Base-by-base conservation (phyloP, 2,888 invertebrate genomes). In the Lithophane leautieri region DNA sequence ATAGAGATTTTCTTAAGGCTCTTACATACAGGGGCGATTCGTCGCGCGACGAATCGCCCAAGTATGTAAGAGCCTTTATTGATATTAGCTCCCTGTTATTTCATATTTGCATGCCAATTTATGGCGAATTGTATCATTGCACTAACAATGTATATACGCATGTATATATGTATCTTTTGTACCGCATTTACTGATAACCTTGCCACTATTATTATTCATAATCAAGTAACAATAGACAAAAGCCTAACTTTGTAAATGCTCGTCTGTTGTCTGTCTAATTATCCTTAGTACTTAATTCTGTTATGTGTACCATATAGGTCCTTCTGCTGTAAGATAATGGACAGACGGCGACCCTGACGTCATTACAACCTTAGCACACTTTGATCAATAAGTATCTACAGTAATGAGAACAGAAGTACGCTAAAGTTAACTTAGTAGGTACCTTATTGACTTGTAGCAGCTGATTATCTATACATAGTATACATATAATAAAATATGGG, bases 301-400 rank as follows among this genome's bases (percentile, higher is more conserved):
- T 16, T 34, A 47, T 28, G 6, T 28, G 8, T 14, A 14, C n/a
- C n/a, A 2, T 19, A 60, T 9, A 68, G 22, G 34, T 34, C 34
- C 44, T n/a, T 16, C 7, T 50, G 25, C 8, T 12, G 12, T 16
- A n/a, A 52, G 47, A 28, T 28, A 71, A 56, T 70, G 14, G 44
- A 42, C 28, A 52, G 16, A 25, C 19, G 14, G 28, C 19, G n/a
- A n/a, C 2, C 3, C 11, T 76, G 52, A 68, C 76, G 58, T 62
- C 79, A 50, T 70, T 22, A 28, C 25, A 71, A 34, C 79, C 70
- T 79, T 77, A 79, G 28, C 63, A 71, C 16, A 70, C 25, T n/a
- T 65, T 58, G 22, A 22, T 77, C 34, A 47, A 69, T 42, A 56
- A 63, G 47, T 70, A 70, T 34, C n/a, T 19, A n/a, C 42, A 62